Percentiles rank a stretch among this genome's conserved stretches.
These are phyloP conservation scores for Cliona cf. orientalis DNA, from an alignment of 37 sponge, comb jelly and placozoan genomes.

Conservation along the genomic window DNA sequence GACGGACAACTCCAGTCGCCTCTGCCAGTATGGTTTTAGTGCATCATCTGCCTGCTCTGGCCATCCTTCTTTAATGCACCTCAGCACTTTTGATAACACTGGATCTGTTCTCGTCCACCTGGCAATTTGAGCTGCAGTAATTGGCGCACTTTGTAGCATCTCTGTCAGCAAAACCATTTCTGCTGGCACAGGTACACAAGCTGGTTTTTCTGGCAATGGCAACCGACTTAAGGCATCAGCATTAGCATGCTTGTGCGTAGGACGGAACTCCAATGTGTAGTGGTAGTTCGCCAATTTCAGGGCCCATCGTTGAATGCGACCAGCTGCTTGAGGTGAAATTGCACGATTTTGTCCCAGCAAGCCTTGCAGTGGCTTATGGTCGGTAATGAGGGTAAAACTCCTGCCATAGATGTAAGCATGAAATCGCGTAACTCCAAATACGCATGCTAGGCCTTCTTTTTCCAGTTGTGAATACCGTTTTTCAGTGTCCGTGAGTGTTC, in stretches of 20 bases:
- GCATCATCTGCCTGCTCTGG: not conserved
- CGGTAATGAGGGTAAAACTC: not conserved
- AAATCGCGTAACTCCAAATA: constrained; percentile 29
- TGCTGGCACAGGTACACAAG: not conserved
- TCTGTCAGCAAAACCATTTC: not conserved
- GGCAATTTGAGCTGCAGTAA: not conserved
- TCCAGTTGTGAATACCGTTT: constrained; percentile 24
- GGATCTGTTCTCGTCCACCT: not conserved
- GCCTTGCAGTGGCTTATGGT: constrained; percentile 24
- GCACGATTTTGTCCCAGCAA: constrained; percentile 8
- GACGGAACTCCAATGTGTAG: not conserved
- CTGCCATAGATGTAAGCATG: constrained; percentile 11
- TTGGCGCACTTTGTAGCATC: not conserved
- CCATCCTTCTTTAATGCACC: not conserved
- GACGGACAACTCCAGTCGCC: not conserved
- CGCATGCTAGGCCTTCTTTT: constrained; percentile 23
- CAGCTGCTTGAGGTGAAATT: constrained; percentile 10
- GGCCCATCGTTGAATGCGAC: constrained; percentile 22
- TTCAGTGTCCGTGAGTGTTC: not conserved
- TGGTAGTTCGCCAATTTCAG: not conserved
- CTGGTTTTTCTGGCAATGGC: not conserved
- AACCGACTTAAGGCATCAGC: not conserved
- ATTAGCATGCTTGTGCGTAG: not conserved
- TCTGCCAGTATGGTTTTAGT: not conserved
- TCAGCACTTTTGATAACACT: not conserved